Conservation (phyloP, 1,140 invertebrate species). For the Sycophaga agraensis region DNA sequence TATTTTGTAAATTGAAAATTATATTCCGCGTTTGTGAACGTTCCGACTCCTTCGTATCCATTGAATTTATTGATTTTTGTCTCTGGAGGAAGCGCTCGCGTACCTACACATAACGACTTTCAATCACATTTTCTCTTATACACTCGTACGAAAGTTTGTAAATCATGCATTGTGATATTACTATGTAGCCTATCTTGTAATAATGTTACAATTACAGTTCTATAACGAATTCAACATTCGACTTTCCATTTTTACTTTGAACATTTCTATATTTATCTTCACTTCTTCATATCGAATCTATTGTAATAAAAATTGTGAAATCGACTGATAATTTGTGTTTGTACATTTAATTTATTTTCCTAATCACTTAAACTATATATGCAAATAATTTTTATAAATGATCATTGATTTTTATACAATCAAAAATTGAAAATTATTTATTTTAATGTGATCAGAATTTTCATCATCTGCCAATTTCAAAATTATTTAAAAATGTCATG, state of each 20-base stretch:
- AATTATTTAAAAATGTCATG: no score
- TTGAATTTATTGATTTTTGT: background rate
- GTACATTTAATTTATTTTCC: conserved; percentile 5
- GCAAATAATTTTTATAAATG: background rate
- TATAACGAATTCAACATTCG: conserved; percentile 38
- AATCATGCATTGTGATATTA: conserved; percentile 61
- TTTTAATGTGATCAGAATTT: background rate
- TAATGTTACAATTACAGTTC: conserved; percentile 47
- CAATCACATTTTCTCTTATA: conserved; percentile 39
- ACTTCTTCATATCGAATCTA: conserved; percentile 56
- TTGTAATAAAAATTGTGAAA: conserved; percentile 56
- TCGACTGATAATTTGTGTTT: conserved; percentile 30
- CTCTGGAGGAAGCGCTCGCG: conserved; percentile 10
- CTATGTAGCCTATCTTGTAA: conserved; percentile 56
- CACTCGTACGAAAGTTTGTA: conserved; percentile 52
- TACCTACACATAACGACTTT: conserved; percentile 30
- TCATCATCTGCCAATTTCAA: no score
- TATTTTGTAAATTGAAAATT: no score
- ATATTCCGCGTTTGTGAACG: no score
- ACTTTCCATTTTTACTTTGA: conserved; percentile 58
- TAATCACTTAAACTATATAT: background rate
- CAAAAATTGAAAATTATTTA: background rate
- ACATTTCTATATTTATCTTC: conserved; percentile 59
- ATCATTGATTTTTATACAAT: background rate
- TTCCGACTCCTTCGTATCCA: background rate